phyloP scores from a whole-genome alignment of 92 coral and sea anemone genomes.

The Blastomussa wellsi region DNA sequence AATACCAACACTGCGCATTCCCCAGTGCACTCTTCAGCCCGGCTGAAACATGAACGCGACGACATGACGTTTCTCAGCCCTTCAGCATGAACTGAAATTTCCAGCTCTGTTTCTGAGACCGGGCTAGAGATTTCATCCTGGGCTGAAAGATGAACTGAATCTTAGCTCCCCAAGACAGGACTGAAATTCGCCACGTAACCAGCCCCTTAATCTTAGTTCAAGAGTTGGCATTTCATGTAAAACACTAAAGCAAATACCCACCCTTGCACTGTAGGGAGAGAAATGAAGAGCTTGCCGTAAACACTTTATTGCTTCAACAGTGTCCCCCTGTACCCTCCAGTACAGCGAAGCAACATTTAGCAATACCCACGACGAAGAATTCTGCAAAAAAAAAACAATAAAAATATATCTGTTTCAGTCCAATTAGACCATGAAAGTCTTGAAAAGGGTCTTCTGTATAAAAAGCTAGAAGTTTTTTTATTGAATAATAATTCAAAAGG shows the following conservation, averaged over 20 bases:
- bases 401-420: background rate
- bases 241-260: conserved; percentile 14
- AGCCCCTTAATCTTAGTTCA: background rate
- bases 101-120: too few species aligned
- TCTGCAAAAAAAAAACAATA: conserved; percentile 34
- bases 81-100: too few species aligned
- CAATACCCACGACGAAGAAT: conserved; percentile 87
- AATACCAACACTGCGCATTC: too few species aligned
- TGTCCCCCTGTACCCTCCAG: conserved; percentile 89
- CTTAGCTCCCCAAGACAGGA: too few species aligned
- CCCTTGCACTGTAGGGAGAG: conserved; percentile 71
- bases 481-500: background rate
- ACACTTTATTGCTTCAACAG: conserved; percentile 85
- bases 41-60: too few species aligned
- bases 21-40: too few species aligned
- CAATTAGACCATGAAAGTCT: background rate
- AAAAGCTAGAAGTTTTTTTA: background rate
- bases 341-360: conserved; percentile 84
- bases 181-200: too few species aligned
- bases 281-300: conserved; percentile 82
- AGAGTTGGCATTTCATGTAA: background rate
- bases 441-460: background rate
- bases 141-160: too few species aligned
- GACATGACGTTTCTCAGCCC: too few species aligned
- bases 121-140: too few species aligned